A percentile compares a stretch with the other conserved stretches of the same genome.
Conservation (phyloP, 2,797 vertebrate species). For the Eremophila alpestris region DNA sequence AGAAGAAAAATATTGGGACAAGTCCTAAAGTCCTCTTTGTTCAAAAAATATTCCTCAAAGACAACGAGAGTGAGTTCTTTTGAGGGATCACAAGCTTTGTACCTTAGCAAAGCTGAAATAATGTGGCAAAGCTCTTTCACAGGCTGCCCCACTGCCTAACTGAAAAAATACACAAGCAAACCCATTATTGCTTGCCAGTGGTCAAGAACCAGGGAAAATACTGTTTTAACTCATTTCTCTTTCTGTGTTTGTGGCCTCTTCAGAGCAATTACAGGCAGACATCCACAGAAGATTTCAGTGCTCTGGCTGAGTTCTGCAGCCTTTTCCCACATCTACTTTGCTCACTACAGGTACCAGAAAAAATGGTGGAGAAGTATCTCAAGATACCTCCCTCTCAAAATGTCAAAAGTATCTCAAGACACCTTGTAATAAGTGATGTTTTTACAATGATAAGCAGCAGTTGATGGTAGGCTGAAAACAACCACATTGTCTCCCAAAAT, state of each 20-base stretch:
- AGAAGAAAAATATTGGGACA: not conserved
- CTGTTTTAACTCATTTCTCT: not conserved
- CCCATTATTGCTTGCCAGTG: not conserved
- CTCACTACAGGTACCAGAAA: not conserved
- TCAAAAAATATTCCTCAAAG: not conserved
- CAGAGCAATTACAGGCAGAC: not conserved
- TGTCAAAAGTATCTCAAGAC: not conserved
- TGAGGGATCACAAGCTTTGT: not conserved
- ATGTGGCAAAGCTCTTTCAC: not conserved
- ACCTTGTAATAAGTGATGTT: not conserved
- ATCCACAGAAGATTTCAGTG: not conserved
- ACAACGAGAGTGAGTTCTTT: not conserved
- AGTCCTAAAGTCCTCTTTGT: not conserved
- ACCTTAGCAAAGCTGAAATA: not conserved
- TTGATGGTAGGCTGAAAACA: slow-evolving; percentile 3
- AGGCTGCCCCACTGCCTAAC: not conserved
- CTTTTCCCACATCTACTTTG: not conserved
- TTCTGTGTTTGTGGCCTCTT: not conserved
- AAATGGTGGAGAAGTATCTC: not conserved
- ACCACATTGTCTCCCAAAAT: not conserved
- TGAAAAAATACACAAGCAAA: not conserved
- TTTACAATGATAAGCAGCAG: not conserved
- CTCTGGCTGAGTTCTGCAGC: slow-evolving; percentile 3
- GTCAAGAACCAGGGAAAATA: not conserved
- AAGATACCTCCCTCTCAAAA: too few relatives aligned